Percentiles rank a stretch among this genome's conserved stretches.
Conservation (phyloP, 2,888 invertebrate genomes). For the Cybosia mesomella region DNA sequence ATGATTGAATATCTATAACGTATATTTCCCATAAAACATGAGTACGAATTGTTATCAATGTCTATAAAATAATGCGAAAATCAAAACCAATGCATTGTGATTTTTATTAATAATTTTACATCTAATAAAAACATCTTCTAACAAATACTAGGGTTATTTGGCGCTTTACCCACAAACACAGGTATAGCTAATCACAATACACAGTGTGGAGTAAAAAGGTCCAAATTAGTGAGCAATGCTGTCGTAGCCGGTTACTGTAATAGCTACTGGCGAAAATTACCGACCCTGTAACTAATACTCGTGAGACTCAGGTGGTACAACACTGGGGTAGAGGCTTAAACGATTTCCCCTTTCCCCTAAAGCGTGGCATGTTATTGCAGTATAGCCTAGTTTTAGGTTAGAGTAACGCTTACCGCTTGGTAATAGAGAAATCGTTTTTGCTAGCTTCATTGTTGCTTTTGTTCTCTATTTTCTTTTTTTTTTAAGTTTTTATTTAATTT, state of each 20-base stretch:
- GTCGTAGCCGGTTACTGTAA: constrained; percentile 39
- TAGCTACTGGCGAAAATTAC: constrained; percentile 68
- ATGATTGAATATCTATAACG: no score
- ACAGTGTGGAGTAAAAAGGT: constrained; percentile 39
- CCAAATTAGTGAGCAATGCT: constrained; percentile 46
- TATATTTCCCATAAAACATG: no score
- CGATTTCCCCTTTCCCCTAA: constrained; percentile 69
- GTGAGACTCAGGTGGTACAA: constrained; percentile 72
- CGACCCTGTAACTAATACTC: constrained; percentile 57
- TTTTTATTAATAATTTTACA: neutral
- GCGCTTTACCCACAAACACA: constrained; percentile 21
- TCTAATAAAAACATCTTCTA: neutral
- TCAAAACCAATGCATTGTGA: neutral
- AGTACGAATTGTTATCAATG: no score
- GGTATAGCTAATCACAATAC: constrained; percentile 32
- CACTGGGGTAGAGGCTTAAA: constrained; percentile 73
- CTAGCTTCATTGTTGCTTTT: constrained; percentile 36
- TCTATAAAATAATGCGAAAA: no score
- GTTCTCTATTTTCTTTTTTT: constrained; percentile 7
- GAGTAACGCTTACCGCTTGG: constrained; percentile 53
- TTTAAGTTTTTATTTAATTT: neutral
- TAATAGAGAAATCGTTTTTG: constrained; percentile 47
- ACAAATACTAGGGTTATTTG: neutral
- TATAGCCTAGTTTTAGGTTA: constrained; percentile 70
- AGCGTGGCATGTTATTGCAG: constrained; percentile 64